Evolutionary conservation across 2,797 vertebrate species (phyloP).

Genomic region (Geotrypetes seraphini): DNA sequence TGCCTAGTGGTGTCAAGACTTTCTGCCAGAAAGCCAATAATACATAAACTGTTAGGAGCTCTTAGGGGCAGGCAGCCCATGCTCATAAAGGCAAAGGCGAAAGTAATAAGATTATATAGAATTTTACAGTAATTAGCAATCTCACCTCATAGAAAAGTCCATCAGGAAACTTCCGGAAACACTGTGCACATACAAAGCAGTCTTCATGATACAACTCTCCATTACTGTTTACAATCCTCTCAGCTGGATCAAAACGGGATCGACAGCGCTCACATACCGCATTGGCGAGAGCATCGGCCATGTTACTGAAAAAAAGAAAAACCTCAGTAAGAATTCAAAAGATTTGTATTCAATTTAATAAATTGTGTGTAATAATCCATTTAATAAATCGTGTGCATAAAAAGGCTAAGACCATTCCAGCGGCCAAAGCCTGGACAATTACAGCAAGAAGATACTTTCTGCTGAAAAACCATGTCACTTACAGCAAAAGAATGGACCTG

Average conservation of each 20-base stretch:
- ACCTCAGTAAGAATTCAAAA: neutral
- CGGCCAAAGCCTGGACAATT: neutral
- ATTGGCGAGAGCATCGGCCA: slow-evolving; percentile 53
- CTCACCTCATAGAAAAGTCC: slow-evolving; percentile 64
- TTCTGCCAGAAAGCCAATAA: neutral
- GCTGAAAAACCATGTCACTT: too few relatives aligned
- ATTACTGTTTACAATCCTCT: slow-evolving; percentile 56
- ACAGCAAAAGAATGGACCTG: too few relatives aligned
- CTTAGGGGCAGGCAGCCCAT: rapidly evolving
- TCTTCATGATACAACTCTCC: slow-evolving; percentile 57
- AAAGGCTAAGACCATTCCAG: neutral
- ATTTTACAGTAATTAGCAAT: neutral
- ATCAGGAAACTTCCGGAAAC: slow-evolving; percentile 56
- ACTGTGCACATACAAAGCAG: slow-evolving; percentile 63
- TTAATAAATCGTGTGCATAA: neutral
- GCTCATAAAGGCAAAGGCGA: neutral
- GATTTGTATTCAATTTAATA: neutral
- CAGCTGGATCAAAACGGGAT: slow-evolving; percentile 37
- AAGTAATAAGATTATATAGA: neutral
- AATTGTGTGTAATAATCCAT: too few relatives aligned
- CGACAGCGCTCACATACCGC: slow-evolving; percentile 53
- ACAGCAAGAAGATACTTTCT: neutral
- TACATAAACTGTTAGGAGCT: neutral
- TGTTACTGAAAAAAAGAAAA: slow-evolving; percentile 35
- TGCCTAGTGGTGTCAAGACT: neutral